A percentile compares a stretch with the other conserved stretches of the same genome.
Conservation (phyloP, 2,888 invertebrate genomes). For the Parnassius mnemosyne region DNA sequence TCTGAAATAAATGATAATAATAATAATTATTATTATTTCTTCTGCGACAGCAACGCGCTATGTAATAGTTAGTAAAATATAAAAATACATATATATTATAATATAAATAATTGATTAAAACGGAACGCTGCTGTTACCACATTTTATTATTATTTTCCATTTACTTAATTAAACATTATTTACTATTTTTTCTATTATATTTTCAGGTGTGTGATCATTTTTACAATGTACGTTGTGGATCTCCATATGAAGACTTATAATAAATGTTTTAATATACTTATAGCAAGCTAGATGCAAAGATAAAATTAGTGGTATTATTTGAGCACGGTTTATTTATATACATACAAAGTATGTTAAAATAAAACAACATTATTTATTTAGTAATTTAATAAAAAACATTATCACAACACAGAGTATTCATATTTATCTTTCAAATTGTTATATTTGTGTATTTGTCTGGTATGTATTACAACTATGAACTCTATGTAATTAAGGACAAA, state of each 20-base stretch:
- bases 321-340: background rate
- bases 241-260: constrained; percentile 80
- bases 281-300: too few relatives aligned
- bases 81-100: too few relatives aligned
- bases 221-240: constrained; percentile 83
- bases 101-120: too few relatives aligned
- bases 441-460: background rate
- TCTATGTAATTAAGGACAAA: too few relatives aligned
- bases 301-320: too few relatives aligned
- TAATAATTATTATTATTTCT: too few relatives aligned
- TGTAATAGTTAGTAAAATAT: too few relatives aligned
- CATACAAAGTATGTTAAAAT: background rate
- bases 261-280: too few relatives aligned
- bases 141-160: background rate
- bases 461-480: background rate
- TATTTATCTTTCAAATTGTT: background rate
- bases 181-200: constrained; percentile 11
- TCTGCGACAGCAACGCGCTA: too few relatives aligned
- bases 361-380: constrained; percentile 5
- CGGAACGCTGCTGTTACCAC: too few relatives aligned
- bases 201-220: constrained; percentile 83
- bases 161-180: background rate
- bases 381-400: constrained; percentile 22
- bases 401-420: constrained; percentile 27
- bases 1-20: too few relatives aligned